Evolutionary conservation across 2,888 invertebrate genomes (phyloP).

Genomic region (Ormyrus thymus): DNA sequence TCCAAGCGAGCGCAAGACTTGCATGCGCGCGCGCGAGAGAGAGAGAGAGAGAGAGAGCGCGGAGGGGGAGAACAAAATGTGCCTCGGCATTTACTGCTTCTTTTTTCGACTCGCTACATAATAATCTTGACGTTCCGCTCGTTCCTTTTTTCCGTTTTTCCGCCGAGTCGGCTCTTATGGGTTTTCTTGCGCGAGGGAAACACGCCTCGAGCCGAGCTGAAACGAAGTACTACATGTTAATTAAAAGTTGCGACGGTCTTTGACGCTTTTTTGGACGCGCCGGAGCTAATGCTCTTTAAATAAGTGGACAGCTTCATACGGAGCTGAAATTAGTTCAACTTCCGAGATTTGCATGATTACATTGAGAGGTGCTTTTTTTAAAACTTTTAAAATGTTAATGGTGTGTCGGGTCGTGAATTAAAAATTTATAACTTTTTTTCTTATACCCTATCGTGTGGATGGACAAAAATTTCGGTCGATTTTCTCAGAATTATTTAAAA

Average conservation of each 20-base stretch:
- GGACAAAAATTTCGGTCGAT: no score
- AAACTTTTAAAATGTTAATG: neutral
- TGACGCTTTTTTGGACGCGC: neutral
- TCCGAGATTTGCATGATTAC: no score
- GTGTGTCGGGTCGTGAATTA: neutral
- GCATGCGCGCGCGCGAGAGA: no score
- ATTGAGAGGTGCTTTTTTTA: no score
- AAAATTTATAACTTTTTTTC: no score
- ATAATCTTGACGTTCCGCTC: conserved; percentile 22
- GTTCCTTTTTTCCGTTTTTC: conserved; percentile 10
- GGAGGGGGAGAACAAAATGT: no score
- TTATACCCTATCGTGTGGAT: no score
- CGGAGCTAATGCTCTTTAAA: neutral
- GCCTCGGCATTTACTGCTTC: neutral
- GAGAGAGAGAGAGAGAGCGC: no score
- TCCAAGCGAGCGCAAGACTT: neutral
- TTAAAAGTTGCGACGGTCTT: neutral
- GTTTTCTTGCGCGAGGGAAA: neutral
- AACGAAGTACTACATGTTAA: conserved; percentile 9
- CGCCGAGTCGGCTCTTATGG: neutral
- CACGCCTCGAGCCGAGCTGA: neutral
- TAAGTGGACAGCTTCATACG: neutral
- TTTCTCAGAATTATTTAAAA: no score
- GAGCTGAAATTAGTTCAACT: no score
- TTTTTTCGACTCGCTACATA: conserved; percentile 24